These are phyloP conservation scores for Plodia interpunctella DNA, from an alignment of 1,140 invertebrate genomes.

Conservation along the genomic window DNA sequence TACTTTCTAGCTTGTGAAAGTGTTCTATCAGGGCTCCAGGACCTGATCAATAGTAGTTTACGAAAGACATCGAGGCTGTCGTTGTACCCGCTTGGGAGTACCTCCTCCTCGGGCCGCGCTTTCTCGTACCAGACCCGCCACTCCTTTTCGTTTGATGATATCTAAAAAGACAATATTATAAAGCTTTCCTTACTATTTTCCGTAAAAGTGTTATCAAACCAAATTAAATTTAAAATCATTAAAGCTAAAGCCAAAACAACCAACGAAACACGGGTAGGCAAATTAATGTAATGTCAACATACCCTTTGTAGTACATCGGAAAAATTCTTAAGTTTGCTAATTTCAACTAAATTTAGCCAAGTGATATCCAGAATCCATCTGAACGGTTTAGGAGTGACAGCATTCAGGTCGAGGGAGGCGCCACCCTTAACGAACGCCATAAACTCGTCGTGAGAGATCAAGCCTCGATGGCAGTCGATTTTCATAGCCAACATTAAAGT, in stretches of 20 bases:
- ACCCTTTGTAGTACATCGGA: slow-evolving; percentile 88
- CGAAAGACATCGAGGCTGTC: slow-evolving; percentile 92
- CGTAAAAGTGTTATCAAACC: too few species aligned
- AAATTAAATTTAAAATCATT: too few species aligned
- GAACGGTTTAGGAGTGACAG: slow-evolving; percentile 94
- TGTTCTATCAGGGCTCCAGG: slow-evolving; percentile 96
- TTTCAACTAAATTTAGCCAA: slow-evolving; percentile 97
- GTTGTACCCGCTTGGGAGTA: slow-evolving; percentile 94
- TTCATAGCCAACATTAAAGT: slow-evolving; percentile 97
- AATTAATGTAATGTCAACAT: slow-evolving; percentile 26
- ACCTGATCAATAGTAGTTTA: slow-evolving; percentile 92
- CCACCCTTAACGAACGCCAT: slow-evolving; percentile 98
- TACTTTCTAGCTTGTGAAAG: slow-evolving; percentile 95
- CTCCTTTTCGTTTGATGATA: slow-evolving; percentile 90
- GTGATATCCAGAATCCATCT: slow-evolving; percentile 97
- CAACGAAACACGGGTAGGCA: too few species aligned
- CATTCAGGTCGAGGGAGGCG: slow-evolving; percentile 95
- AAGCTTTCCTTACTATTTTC: too few species aligned
- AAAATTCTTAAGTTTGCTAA: slow-evolving; percentile 92
- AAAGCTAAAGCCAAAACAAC: too few species aligned
- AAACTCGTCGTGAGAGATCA: slow-evolving; percentile 94
- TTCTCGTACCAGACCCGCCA: slow-evolving; percentile 97
- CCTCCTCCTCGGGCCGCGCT: slow-evolving; percentile 93
- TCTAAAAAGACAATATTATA: slow-evolving; percentile 69
- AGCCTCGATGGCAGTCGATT: slow-evolving; percentile 90